Evolutionary conservation across 1,140 invertebrate species (phyloP).

Genomic region (Samia ricini): DNA sequence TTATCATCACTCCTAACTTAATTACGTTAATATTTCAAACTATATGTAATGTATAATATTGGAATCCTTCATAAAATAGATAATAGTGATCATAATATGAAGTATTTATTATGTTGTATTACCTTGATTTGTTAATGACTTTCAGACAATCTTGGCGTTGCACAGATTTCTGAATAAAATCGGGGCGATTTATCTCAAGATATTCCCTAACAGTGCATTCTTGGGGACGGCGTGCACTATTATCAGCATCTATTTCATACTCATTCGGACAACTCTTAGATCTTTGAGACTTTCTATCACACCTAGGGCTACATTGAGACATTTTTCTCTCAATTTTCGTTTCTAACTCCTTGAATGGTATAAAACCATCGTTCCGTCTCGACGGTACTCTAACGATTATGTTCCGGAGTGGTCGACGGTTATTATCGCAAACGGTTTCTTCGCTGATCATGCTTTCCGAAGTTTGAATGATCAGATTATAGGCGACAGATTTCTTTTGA

Average conservation of each 20-base stretch:
- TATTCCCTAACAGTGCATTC: conserved; percentile 60
- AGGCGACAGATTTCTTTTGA: conserved; percentile 66
- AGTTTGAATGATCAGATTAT: conserved; percentile 70
- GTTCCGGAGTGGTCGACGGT: conserved; percentile 43
- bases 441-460: conserved; percentile 68
- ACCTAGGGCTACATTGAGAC: conserved; percentile 26
- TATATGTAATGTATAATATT: no score
- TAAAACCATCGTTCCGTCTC: conserved; percentile 27
- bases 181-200: conserved; percentile 65
- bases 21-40: no score
- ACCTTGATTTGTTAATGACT: conserved; percentile 61
- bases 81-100: no score
- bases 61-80: no score
- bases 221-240: conserved; percentile 35
- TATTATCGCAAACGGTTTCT: conserved; percentile 31
- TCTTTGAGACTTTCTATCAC: conserved; percentile 21
- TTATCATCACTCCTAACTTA: no score
- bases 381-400: conserved; percentile 61
- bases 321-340: conserved; percentile 47
- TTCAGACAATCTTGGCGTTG: conserved; percentile 58
- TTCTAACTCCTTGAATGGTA: conserved; percentile 52
- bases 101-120: no score
- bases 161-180: conserved; percentile 56
- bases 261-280: conserved; percentile 53
- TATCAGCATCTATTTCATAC: conserved; percentile 53